Evolutionary conservation across 2,113 vertebrate species (phyloP).

Genomic region (Equus quagga): DNA sequence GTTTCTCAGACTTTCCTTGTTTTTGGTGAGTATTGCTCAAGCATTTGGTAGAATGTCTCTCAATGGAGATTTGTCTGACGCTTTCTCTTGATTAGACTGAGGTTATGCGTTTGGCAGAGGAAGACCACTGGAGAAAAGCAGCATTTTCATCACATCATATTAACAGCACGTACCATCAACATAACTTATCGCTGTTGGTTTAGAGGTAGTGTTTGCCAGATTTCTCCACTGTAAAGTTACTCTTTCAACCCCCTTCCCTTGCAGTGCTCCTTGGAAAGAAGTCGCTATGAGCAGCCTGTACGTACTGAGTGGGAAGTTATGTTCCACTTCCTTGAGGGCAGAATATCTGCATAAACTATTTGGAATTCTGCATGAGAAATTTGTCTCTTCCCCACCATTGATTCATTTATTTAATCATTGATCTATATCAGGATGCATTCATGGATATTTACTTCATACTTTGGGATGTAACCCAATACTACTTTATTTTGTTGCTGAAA

Average conservation of each 20-base stretch:
- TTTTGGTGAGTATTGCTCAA: neutral
- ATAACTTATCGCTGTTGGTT: neutral
- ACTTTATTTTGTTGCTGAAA: neutral
- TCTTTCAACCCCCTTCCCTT: accelerated
- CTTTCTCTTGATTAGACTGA: neutral
- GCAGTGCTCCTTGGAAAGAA: neutral
- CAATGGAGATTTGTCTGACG: neutral
- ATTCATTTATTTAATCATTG: neutral
- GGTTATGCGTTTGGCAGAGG: neutral
- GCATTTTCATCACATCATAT: neutral
- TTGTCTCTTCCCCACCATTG: neutral
- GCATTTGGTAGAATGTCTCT: neutral
- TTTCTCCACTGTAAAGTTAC: too few relatives aligned
- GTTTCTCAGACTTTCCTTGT: neutral
- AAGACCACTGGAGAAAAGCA: neutral
- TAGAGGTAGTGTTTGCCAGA: neutral
- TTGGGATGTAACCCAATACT: neutral
- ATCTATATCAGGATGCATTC: neutral
- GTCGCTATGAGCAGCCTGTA: neutral
- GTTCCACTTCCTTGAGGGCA: neutral
- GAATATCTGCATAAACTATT: neutral
- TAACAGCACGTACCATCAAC: too few relatives aligned
- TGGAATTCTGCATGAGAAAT: neutral
- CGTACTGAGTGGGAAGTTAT: neutral
- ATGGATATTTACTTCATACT: neutral